Percentiles rank a stretch among this genome's conserved stretches.
These are phyloP conservation scores for Myotis daubentonii DNA, from an alignment of 2,797 vertebrate species.

Conservation along the genomic window DNA sequence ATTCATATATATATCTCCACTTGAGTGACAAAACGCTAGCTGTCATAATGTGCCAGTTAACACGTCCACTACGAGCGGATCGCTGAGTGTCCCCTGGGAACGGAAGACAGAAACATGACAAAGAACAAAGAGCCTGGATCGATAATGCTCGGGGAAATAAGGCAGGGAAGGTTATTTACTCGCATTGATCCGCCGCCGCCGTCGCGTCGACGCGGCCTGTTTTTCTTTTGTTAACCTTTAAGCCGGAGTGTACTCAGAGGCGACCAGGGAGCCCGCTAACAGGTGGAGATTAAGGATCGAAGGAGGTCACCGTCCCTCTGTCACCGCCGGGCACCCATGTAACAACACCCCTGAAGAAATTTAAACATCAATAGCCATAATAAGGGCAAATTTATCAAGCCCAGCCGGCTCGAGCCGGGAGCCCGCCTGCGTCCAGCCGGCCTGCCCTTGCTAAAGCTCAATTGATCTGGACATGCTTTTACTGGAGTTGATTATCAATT, in stretches of 20 bases:
- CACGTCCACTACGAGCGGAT: slow-evolving; percentile 88
- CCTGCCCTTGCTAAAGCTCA: slow-evolving; percentile 89
- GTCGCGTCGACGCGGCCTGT: slow-evolving; percentile 93
- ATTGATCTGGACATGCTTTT: slow-evolving; percentile 93
- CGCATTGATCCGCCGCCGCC: slow-evolving; percentile 98
- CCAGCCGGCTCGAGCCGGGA: slow-evolving; percentile 87
- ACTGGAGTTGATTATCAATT: slow-evolving; percentile 91
- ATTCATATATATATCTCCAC: slow-evolving; percentile 50
- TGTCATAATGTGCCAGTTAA: slow-evolving; percentile 90
- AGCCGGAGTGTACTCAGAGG: slow-evolving; percentile 96
- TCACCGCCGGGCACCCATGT: slow-evolving; percentile 92
- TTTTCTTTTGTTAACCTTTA: slow-evolving; percentile 99
- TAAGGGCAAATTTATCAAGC: slow-evolving; percentile 94
- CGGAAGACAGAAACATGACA: slow-evolving; percentile 93
- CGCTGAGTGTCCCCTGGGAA: slow-evolving; percentile 87
- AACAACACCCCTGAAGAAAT: slow-evolving; percentile 94
- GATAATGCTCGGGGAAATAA: slow-evolving; percentile 99
- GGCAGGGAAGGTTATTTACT: slow-evolving; percentile 99
- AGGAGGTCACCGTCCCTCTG: slow-evolving; percentile 94
- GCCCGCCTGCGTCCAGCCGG: slow-evolving; percentile 86
- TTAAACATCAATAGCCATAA: slow-evolving; percentile 95
- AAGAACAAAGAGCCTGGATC: slow-evolving; percentile 94
- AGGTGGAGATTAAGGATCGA: slow-evolving; percentile 99
- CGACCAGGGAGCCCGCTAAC: slow-evolving; percentile 97
- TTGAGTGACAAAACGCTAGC: slow-evolving; percentile 88